Conservation (phyloP, 2,797 vertebrate species). For the Hafferia zeledoni region DNA sequence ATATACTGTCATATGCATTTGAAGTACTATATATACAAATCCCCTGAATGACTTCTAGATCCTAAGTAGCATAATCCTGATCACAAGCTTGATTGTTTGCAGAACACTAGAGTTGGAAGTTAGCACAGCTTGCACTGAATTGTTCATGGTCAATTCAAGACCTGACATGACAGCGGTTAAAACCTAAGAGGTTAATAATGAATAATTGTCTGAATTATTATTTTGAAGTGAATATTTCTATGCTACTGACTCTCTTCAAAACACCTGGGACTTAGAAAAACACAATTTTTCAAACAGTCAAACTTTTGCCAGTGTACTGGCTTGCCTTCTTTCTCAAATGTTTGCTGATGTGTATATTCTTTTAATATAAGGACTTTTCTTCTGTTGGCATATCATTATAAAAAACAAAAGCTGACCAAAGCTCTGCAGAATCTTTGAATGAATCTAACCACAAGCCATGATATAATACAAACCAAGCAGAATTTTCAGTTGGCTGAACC, state of each 20-base stretch:
- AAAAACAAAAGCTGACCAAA: neutral
- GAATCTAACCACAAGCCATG: neutral
- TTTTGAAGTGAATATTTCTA: neutral
- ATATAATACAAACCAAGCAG: neutral
- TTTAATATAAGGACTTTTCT: neutral
- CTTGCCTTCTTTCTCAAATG: neutral
- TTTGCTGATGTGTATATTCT: neutral
- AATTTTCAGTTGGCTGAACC: neutral
- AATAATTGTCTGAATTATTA: neutral
- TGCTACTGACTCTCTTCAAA: neutral
- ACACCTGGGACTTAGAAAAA: neutral
- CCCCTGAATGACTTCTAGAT: neutral
- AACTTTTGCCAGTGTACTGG: neutral
- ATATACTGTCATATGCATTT: neutral
- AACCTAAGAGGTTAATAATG: neutral
- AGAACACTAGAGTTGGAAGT: neutral
- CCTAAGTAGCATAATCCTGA: neutral
- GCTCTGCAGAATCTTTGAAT: neutral
- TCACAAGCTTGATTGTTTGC: neutral
- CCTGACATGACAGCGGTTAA: neutral
- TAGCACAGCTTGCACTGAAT: neutral
- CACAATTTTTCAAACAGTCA: neutral
- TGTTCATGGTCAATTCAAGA: neutral
- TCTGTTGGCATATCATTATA: neutral
- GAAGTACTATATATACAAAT: neutral